A percentile compares a stretch with the other conserved stretches of the same genome.
Conservation (phyloP, 2,113 vertebrate species). For the Scalopus aquaticus region DNA sequence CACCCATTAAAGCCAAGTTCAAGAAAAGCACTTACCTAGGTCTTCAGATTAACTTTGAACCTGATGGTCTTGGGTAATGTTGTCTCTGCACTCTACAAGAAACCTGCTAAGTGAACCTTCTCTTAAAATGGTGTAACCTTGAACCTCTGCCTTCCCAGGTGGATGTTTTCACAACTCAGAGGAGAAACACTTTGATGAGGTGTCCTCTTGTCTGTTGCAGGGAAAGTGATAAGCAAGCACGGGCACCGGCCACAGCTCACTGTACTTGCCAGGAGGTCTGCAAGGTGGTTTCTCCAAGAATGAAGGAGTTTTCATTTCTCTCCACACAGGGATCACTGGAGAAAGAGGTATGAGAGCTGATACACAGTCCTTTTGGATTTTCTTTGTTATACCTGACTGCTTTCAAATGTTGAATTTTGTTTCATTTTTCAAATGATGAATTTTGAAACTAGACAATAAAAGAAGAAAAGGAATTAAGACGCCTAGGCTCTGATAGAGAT, state of each 20-base stretch:
- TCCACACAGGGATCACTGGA: neutral
- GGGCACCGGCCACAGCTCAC: neutral
- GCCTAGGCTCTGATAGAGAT: neutral
- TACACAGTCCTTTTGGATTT: neutral
- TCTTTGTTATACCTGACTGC: neutral
- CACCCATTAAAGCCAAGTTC: neutral
- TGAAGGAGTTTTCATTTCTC: neutral
- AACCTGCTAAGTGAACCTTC: neutral
- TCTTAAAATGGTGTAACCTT: slow-evolving; percentile 13
- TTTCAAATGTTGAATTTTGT: slow-evolving; percentile 38
- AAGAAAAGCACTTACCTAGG: neutral
- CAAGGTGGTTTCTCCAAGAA: neutral
- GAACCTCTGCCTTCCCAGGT: slow-evolving; percentile 23
- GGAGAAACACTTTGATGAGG: neutral
- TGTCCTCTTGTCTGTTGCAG: neutral
- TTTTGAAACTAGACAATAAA: slow-evolving; percentile 26
- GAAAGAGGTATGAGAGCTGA: slow-evolving; percentile 6
- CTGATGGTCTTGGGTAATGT: neutral
- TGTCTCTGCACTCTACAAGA: neutral
- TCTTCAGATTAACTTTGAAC: neutral
- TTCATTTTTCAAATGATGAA: neutral
- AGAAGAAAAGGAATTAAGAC: slow-evolving; percentile 25
- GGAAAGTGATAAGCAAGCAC: neutral
- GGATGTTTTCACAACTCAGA: slow-evolving; percentile 20
- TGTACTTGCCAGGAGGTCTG: neutral